A percentile compares a stretch with the other conserved stretches of the same genome.
Conservation (phyloP, 1,140 invertebrate genomes). For the Philopotamus ludificatus region DNA sequence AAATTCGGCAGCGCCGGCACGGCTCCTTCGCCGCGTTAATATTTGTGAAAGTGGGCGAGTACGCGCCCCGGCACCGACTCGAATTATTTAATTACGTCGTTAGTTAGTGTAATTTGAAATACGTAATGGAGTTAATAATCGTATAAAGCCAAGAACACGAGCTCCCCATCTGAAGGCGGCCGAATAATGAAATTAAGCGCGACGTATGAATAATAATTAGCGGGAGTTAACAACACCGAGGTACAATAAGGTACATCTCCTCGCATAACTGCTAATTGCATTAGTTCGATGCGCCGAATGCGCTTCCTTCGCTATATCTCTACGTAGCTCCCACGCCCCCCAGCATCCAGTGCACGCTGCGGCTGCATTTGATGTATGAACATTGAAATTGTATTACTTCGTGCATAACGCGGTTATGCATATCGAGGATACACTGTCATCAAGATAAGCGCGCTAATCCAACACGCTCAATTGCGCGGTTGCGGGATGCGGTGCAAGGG, state of each 20-base stretch:
- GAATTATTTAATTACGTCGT: slow-evolving; percentile 19
- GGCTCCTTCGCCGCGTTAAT: no score
- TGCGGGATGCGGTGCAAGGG: no score
- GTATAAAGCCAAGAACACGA: slow-evolving; percentile 30
- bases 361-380: background rate
- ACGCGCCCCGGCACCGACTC: background rate
- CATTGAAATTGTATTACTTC: no score
- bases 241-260: background rate
- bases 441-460: no score
- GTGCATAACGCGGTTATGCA: no score
- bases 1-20: no score
- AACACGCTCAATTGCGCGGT: no score
- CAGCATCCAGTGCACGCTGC: background rate
- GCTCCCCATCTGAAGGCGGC: slow-evolving; percentile 16
- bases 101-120: slow-evolving; percentile 29
- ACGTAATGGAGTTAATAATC: slow-evolving; percentile 36
- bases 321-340: no score
- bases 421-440: no score
- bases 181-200: slow-evolving; percentile 34
- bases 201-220: slow-evolving; percentile 31
- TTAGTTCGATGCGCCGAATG: background rate
- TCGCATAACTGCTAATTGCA: background rate
- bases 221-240: background rate
- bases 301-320: background rate
- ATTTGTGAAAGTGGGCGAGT: background rate